Conservation (phyloP, 2,113 vertebrate species). For the Varanus komodoensis region DNA sequence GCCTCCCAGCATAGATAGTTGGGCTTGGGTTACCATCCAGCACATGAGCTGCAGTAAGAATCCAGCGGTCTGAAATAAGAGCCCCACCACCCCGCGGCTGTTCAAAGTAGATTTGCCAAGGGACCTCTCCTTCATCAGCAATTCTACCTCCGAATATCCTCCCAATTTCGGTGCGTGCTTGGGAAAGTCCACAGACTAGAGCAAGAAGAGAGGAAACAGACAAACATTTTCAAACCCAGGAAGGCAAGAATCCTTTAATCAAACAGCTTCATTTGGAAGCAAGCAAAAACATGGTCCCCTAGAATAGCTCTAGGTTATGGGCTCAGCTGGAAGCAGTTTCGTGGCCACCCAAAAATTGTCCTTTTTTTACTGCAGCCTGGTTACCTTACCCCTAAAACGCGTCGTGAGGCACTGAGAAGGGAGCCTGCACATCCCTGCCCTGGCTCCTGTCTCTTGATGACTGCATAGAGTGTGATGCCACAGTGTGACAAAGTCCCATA, state of each 20-base stretch:
- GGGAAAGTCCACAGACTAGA: slow-evolving; percentile 79
- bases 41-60: slow-evolving; percentile 81
- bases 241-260: not conserved
- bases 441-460: not conserved
- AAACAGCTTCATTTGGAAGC: not conserved
- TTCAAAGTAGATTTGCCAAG: slow-evolving; percentile 79
- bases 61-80: slow-evolving; percentile 81
- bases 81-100: slow-evolving; percentile 69
- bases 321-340: not conserved
- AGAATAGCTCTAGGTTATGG: not conserved
- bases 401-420: not conserved
- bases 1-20: slow-evolving; percentile 71
- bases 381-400: not conserved
- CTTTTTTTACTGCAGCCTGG: not conserved
- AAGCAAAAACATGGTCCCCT: not conserved
- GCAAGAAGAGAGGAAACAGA: slow-evolving; percentile 12
- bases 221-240: not conserved
- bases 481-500: not conserved
- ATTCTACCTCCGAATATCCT: slow-evolving; percentile 74
- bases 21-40: slow-evolving; percentile 53
- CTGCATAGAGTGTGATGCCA: not conserved
- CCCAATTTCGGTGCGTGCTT: slow-evolving; percentile 5
- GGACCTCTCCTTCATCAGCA: slow-evolving; percentile 72
- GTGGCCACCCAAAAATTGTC: no score
- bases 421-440: not conserved